Base-by-base conservation (phyloP, 2,888 invertebrate species). In the Lasioglossum morio region DNA sequence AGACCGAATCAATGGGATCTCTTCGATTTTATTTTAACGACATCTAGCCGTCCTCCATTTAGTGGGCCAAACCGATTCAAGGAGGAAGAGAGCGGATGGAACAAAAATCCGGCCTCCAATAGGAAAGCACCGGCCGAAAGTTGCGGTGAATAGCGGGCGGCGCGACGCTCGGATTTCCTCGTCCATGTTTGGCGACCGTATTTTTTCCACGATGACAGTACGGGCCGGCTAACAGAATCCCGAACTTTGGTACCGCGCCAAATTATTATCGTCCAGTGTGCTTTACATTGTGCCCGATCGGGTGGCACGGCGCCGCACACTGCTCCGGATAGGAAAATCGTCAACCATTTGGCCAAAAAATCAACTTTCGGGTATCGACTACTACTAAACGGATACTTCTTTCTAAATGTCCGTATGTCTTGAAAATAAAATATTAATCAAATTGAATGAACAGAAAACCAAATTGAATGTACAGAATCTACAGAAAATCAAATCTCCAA, bases 181-280 rank as follows among this genome's bases (percentile, higher is more conserved):
- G 86, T 53, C 77, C 88, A 90, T 91, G 91, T 92, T 93, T 89
- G 91, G 87, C 84, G 87, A 93, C 82, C 89, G 87, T 92, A 93
- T 93, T 93, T 93, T 93, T 89, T 90, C 86, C 82, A 60, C 87
- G 90, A 88, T 90, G 91, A 91, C 91, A 91, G 88, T 85, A 81
- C 89, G 87, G 88, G 84, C 81, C 83, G 83, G 82, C 88, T 91
- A 92, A 93, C 91, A 90, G 90, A 92, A 93, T 93, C 86, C 86
- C 87, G 88, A 91, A 93, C 86, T 93, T 93, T 93, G 93, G 93
- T 90, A 90, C 87, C 43, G 80, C 80, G 92, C 93, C 93, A 93
- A 93, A 92, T 93, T 93, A 93, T 92, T 91, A 90, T 89, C 89
- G 88, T 89, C 88, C 85, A 84, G 86, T 79, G 85, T 85, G 86